Evolutionary conservation across 2,797 vertebrate species (phyloP), one percentile per base, ranked within the genome.

Genomic region (Smutsia gigantea): DNA sequence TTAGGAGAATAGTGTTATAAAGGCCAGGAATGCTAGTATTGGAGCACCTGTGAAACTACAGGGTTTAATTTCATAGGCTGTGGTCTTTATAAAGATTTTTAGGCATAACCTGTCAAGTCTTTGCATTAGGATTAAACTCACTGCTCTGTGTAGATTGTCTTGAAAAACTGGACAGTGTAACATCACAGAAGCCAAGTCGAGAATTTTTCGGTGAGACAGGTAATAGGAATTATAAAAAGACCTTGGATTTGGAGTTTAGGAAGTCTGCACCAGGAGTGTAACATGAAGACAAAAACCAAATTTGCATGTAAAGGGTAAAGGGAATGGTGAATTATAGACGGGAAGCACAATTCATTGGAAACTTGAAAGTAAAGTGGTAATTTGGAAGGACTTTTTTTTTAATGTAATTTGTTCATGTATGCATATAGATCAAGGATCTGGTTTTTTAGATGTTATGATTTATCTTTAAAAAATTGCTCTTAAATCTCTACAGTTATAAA

Each of bases 1-100:
- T 31, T 37, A 68, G 49, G 63, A 59, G 53, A 55, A 8, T 12
- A 0, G 21, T 61, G 53, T 19, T 34, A 17, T 87, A 42, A 81
- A 95, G 46, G 29, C 78, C n/a, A 49, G 31, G 39, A 72, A 78
- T 82, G 27, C 55, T 91, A 23, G 21, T 17, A 31, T 37, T 55
- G 31, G 42, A 57, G 57, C 11, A 37, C 82, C 61, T 88, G 14
- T 74, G 46, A 92, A 87, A 42, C 69, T 61, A 21, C 34, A 64
- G 72, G 72, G 42, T 66, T 93, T 71, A 92, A 57, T 83, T 83
- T 84, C 4, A 0, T 25, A 82, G 49, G 34, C 68, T 86, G 10
- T 63, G 37, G 39, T 68, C 69, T 84, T 83, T 59, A 46, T 46
- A 57, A 94, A 63, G n/a, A 42, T 95, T 78, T 96, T 93, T 94